Conservation (phyloP, 2,888 invertebrate species). For the Galeruca laticollis region DNA sequence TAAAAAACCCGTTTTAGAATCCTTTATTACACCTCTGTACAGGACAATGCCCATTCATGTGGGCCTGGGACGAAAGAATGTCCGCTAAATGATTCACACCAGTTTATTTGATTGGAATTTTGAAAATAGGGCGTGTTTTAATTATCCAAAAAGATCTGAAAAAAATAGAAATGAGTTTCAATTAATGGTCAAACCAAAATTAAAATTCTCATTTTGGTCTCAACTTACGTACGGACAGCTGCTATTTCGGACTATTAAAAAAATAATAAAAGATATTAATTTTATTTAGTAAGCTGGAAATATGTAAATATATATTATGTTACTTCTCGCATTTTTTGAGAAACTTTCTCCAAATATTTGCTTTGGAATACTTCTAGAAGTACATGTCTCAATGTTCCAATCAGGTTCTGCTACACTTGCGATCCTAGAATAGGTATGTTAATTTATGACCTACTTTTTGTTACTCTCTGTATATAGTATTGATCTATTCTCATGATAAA, state of each 20-base stretch:
- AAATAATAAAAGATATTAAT: no score
- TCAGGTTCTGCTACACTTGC: no score
- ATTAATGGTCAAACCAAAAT: slow-evolving; percentile 15
- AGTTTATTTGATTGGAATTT: slow-evolving; percentile 50
- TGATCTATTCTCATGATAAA: no score
- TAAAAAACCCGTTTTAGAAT: slow-evolving; percentile 59
- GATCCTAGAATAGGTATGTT: no score
- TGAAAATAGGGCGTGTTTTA: slow-evolving; percentile 19
- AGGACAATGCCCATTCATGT: slow-evolving; percentile 54
- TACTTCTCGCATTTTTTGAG: no score
- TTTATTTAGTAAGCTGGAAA: no score
- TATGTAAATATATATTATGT: no score
- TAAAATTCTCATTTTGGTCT: background rate
- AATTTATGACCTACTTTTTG: no score
- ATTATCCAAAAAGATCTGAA: slow-evolving; percentile 26
- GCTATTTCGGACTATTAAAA: background rate
- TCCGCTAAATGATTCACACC: slow-evolving; percentile 51
- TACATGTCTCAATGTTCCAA: no score
- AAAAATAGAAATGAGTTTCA: slow-evolving; percentile 22
- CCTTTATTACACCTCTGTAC: slow-evolving; percentile 59
- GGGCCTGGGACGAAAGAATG: slow-evolving; percentile 52
- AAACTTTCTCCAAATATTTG: no score
- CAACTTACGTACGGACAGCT: background rate
- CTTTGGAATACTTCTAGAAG: no score
- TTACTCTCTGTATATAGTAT: background rate